Evolutionary conservation across 1,140 invertebrate genomes (phyloP), one percentile per base, ranked within the genome.

Genomic region (Microplitis mediator): DNA sequence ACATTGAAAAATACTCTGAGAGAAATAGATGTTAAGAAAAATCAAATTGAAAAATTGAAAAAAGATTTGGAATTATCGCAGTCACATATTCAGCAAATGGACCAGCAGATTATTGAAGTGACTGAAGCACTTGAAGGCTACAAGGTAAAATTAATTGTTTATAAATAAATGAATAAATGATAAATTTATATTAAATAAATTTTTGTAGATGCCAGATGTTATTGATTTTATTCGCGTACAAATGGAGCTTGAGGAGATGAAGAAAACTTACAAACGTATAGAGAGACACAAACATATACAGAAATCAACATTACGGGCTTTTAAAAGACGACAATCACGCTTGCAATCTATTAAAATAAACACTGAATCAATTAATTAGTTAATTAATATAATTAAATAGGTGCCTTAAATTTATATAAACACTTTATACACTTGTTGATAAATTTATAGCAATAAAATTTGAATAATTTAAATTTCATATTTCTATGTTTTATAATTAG

Each of bases 201-300:
- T 23, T 23, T 23, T 23, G 1, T 23, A 82, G 81, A 88, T 89
- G 0, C 90, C 90, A 0, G 85, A 88, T 72, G 78, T 90, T 6
- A 80, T 89, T 79, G 89, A 90, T 3, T 90, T 90, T 58, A 87
- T 91, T 0, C 78, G 80, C 58, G 81, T 88, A 0, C 88, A 90
- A 73, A 83, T 81, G 1, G 83, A 90, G 65, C 75, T 90, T 4
- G 75, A 83, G 1, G 86, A 89, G 65, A 78, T 89, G 52, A 84
- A 86, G 52, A 86, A 86, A 56, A 85, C 79, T 9, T 80, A 89
- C 9, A 90, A 89, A 69, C 76, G 85, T 9, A 78, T 90, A 68
- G 79, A 83, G 4, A 88, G 89, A 65, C 83, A 86, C 51, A 80
- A 78, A 13, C 84, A 88, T 31, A 85, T 90, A 61, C 84, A 89